Conservation (phyloP, 2,113 vertebrate species). For the Paradoxurus hermaphroditus region DNA sequence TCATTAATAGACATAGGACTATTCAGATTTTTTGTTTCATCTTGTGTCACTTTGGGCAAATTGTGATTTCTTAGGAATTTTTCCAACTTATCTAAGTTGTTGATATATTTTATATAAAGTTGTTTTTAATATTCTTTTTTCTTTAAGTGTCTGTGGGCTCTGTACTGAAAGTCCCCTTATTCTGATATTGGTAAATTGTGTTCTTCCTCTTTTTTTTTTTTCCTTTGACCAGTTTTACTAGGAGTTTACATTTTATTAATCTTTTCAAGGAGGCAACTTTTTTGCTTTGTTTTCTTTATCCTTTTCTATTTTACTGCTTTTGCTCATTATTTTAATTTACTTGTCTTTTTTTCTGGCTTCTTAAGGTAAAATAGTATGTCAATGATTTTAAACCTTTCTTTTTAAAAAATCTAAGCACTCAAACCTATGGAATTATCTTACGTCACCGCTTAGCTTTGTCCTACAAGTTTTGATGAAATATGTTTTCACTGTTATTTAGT, state of each 20-base stretch:
- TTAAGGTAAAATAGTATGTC: background rate
- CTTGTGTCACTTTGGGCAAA: background rate
- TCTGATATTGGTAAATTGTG: background rate
- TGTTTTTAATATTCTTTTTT: background rate
- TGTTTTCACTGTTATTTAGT: slow-evolving; percentile 25
- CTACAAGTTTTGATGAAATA: background rate
- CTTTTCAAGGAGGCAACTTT: background rate
- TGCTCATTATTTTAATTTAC: background rate
- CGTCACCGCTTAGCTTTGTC: background rate
- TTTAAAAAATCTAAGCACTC: background rate
- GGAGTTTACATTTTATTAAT: background rate
- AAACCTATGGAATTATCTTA: background rate
- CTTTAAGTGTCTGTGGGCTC: background rate
- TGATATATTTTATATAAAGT: background rate
- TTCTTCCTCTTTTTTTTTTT: background rate
- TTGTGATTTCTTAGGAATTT: slow-evolving; percentile 20
- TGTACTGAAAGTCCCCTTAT: background rate
- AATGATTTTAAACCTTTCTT: background rate
- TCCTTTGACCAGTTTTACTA: background rate
- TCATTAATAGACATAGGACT: background rate
- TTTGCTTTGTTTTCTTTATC: slow-evolving; percentile 3
- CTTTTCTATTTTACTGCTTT: background rate
- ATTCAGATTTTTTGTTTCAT: slow-evolving; percentile 25
- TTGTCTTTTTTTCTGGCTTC: background rate
- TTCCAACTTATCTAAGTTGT: background rate